Evolutionary conservation across 1,140 invertebrate species (phyloP).

Genomic region (Tetramorium simillimum): DNA sequence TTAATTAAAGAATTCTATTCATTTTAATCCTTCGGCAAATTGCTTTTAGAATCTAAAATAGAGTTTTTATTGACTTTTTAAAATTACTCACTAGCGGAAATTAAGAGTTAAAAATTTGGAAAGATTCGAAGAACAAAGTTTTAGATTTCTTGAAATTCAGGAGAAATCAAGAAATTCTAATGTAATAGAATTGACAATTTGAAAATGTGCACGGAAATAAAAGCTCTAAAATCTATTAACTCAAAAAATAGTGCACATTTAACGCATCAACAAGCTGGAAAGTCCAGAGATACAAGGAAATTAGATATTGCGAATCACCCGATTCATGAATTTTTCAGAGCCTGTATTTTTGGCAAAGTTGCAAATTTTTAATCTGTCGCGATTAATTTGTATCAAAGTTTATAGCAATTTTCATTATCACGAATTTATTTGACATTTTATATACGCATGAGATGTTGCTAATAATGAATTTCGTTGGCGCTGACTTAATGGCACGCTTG

Average conservation of each 20-base stretch:
- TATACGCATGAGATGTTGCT: neutral
- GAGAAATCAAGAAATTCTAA: too few relatives aligned
- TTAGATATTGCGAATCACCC: neutral
- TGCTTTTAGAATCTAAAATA: conserved; percentile 28
- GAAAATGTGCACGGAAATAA: neutral
- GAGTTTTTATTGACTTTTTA: neutral
- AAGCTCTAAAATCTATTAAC: neutral
- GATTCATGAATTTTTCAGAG: neutral
- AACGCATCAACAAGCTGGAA: neutral
- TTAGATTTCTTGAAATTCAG: neutral
- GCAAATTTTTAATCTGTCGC: conserved; percentile 5
- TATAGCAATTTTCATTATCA: neutral
- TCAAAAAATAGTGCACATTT: neutral
- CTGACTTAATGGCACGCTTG: neutral
- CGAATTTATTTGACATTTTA: neutral
- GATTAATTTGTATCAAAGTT: neutral
- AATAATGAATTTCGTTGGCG: conserved; percentile 5
- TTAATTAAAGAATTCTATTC: conserved; percentile 50
- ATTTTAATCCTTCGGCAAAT: conserved; percentile 35
- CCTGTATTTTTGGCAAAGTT: neutral
- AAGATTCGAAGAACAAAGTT: neutral
- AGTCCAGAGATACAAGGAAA: neutral
- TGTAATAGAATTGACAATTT: neutral
- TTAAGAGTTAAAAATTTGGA: neutral
- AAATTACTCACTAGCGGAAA: neutral